Percentiles rank a stretch among this genome's conserved stretches.
Evolutionary conservation across 2,113 vertebrate genomes (phyloP).

Genomic region (Tapirus terrestris): DNA sequence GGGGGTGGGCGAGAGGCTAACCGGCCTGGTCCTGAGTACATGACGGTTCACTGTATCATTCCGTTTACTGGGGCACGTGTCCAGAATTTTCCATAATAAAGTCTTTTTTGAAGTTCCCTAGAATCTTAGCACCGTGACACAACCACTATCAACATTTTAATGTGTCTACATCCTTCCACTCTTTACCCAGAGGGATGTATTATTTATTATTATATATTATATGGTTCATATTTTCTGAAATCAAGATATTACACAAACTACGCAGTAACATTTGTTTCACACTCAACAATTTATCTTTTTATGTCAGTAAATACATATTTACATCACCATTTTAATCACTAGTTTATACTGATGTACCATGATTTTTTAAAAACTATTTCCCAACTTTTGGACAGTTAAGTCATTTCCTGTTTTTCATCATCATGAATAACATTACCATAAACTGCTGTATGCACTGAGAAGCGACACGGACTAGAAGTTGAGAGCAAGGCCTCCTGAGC

Average conservation of each 20-base stretch:
- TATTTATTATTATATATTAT: not conserved
- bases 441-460: not conserved
- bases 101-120: not conserved
- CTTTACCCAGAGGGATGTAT: not conserved
- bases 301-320: not conserved
- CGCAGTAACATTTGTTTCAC: not conserved
- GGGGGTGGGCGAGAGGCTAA: not conserved
- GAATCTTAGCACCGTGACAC: not conserved
- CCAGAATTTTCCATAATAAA: not conserved
- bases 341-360: not conserved
- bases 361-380: constrained; percentile 1
- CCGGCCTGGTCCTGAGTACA: not conserved
- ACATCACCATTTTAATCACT: not conserved
- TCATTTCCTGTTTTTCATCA: constrained; percentile 47
- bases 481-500: not conserved
- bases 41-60: not conserved
- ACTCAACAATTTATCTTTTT: not conserved
- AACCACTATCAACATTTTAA: not conserved
- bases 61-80: not conserved
- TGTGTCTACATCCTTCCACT: not conserved
- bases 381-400: not conserved
- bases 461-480: not conserved
- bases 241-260: not conserved
- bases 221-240: not conserved
- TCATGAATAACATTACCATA: not conserved